Percentiles rank a stretch among this genome's conserved stretches.
phyloP scores from a whole-genome alignment of 37 sponge, comb jelly and placozoan genomes.

The Agelas oroides region DNA sequence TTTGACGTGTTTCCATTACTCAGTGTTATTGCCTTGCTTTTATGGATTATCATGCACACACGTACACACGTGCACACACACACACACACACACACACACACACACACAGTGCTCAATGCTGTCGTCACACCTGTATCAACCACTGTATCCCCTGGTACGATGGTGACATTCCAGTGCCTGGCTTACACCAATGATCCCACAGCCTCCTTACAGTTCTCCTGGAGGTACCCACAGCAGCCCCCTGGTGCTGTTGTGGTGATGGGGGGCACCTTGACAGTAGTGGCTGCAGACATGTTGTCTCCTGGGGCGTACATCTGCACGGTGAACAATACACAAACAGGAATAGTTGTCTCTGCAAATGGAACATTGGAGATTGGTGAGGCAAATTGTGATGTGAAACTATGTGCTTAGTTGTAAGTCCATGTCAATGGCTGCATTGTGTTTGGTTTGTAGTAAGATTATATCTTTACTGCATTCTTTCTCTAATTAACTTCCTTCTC shows the following conservation, averaged over 20 bases:
- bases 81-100: too few species aligned
- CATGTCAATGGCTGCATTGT: too few species aligned
- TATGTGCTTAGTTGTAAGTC: too few species aligned
- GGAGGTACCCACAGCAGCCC: constrained; percentile 11
- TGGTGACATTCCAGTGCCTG: constrained; percentile 25
- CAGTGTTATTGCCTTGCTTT: too few species aligned
- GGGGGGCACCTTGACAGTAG: constrained; percentile 4
- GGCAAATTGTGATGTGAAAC: too few species aligned
- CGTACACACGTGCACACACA: background rate
- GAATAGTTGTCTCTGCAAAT: background rate
- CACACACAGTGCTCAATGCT: background rate
- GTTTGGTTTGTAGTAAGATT: too few species aligned
- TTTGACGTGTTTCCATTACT: too few species aligned
- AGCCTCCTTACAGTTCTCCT: background rate
- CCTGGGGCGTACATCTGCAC: constrained; percentile 28
- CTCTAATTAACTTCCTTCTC: too few species aligned
- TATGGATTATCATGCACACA: background rate
- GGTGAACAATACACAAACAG: constrained; percentile 2
- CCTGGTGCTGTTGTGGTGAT: background rate
- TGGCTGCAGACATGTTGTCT: background rate
- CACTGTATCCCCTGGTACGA: background rate
- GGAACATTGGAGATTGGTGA: constrained; percentile 9
- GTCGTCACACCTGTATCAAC: constrained; percentile 17
- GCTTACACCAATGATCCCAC: background rate
- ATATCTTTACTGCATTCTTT: too few species aligned